Base-by-base conservation (phyloP, 2,113 vertebrate genomes). In the Callionymus lyra region DNA sequence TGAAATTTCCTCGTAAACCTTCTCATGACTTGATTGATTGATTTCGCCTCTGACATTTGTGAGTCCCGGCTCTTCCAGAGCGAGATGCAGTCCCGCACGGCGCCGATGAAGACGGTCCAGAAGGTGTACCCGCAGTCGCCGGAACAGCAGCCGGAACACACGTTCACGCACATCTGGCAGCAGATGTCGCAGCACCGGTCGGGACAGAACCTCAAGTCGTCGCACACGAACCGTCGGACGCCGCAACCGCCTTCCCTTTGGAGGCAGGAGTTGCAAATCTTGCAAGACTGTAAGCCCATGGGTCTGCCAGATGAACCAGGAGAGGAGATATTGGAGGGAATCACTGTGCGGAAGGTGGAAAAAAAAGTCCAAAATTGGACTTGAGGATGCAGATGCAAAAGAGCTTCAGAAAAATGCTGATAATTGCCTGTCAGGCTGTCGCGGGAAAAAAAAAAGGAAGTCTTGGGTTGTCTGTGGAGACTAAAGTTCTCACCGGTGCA, bases 181-280 rank as follows among this genome's bases (percentile, higher is more conserved):
- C 62, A 82, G 48, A 76, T 50, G 71, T 82, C 79, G 50, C 81
- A 82, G 70, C 77, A 82, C 50, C 19, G 64, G 66, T 82, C 77
- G 38, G 56, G 47, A 65, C 69, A 77, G 33, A 55, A 57, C 44
- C 60, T 61, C 40, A 76, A 50, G 47, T 52, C 21, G 19, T 52
- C 11, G 39, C 52, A 53, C 56, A 56, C 10, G 68, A 54, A 55
- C 10, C 6, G 21, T 48, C 58, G 53, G 46, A 52, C 57, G 44
- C 45, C 10, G 38, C 56, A 44, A 40, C 56, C 56, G 16, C 56
- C 72, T 32, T 47, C 41, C 38, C 62, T 63, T 40, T 55, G 64
- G 50, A 53, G 42, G 53, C 63, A 56, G 18, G 43, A 58, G 56
- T 34, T 59, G 65, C 63, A 63, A 57, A 50, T 57, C 55, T 74